Evolutionary conservation across 2,113 vertebrate genomes (phyloP).

Genomic region (Vulpes ferrilata): DNA sequence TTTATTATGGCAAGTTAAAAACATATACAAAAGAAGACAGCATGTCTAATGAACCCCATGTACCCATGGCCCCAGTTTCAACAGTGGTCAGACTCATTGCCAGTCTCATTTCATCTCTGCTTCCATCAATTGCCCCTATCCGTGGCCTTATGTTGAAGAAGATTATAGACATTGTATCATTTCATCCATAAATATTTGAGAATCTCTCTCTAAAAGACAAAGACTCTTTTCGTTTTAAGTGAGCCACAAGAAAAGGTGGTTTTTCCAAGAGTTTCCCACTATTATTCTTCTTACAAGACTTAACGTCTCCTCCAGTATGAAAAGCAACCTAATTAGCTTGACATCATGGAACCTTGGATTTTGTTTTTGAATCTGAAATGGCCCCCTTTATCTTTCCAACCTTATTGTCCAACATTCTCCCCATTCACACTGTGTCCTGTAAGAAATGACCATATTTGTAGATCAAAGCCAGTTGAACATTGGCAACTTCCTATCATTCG

Average conservation of each 20-base stretch:
- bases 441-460: background rate
- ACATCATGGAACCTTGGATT: background rate
- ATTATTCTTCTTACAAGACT: conserved; percentile 9
- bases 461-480: background rate
- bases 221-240: background rate
- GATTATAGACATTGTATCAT: background rate
- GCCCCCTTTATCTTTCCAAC: background rate
- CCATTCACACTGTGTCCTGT: background rate
- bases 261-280: background rate
- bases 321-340: background rate
- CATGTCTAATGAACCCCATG: background rate
- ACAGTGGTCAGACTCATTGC: background rate
- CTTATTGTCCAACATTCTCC: background rate
- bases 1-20: conserved; percentile 29
- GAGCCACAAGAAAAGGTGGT: background rate
- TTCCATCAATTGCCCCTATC: background rate
- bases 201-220: background rate
- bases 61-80: background rate
- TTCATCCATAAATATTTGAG: background rate
- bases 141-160: conserved; percentile 34
- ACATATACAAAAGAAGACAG: background rate
- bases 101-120: background rate
- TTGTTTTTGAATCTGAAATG: conserved; percentile 40
- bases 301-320: background rate
- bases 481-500: background rate